Base-by-base conservation (phyloP, 2,888 invertebrate genomes). In the Lycophotia porphyrea region DNA sequence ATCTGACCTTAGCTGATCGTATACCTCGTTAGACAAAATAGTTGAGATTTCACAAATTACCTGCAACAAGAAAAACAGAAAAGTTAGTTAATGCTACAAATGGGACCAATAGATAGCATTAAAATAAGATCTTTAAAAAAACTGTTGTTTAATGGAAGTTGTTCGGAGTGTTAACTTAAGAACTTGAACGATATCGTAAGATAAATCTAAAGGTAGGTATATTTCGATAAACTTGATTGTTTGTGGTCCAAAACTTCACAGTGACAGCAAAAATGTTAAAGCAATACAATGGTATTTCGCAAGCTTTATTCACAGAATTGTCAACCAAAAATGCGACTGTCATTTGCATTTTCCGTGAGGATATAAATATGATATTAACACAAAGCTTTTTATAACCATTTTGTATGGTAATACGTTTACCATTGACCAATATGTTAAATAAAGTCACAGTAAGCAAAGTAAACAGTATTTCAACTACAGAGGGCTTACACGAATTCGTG, bases 21-120 rank as follows among this genome's bases (percentile, higher is more conserved):
- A 65, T 36, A 79, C 69, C 63, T 67, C 49, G 9, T 36, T 47
- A 60, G 67, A 5, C 15, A 65, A 67, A 44, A 67, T n/a, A 69
- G 34, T 65, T 78, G 76, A 42, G 34, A 36, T 70, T 67, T 64
- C 52, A 39, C 58, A 72, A 80, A 61, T 77, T 85, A 85, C 84
- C 86, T 85, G 80, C 42, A 85, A 86, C 84, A 82, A 82, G 24
- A 24, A 66, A 86, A 73, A 74, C 13, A 80, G 3, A 34, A 47
- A 47, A 2, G 49, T 71, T 58, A 79, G 8, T 71, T 13, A 34
- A 21, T 49, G 2, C 2, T 27, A 9, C 13, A 11, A 39, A 42
- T 15, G 21, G 13, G 18, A 44, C 2, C 15, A 42, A 42, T 42
- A 42, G 24, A 24, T 24, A 24, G 8, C 49, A 49, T 52, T 5